A percentile compares a stretch with the other conserved stretches of the same genome.
Evolutionary conservation across 2,888 invertebrate genomes (phyloP).

Genomic region (Omphaloscelis lunosa): DNA sequence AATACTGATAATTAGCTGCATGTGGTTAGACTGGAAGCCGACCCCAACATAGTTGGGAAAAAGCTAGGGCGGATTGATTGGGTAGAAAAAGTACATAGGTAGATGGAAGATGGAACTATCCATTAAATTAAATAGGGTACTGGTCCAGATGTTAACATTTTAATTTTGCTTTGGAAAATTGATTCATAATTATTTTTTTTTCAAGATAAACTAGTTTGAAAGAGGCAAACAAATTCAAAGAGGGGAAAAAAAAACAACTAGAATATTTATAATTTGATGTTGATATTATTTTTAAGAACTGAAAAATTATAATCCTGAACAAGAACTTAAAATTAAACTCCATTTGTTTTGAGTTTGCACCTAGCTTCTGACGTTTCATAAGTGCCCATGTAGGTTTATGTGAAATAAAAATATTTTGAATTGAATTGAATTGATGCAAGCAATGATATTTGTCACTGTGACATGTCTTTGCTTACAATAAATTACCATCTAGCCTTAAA

Average conservation of each 20-base stretch:
- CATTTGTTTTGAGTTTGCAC: not conserved
- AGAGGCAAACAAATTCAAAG: not conserved
- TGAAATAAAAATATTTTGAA: too few relatives aligned
- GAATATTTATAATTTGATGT: not conserved
- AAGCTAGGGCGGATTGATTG: too few relatives aligned
- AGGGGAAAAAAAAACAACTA: too few relatives aligned
- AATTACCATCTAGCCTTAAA: not conserved
- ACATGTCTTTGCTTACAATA: not conserved
- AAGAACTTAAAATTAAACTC: not conserved
- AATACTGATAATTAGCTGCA: too few relatives aligned
- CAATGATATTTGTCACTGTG: not conserved
- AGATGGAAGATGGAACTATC: not conserved
- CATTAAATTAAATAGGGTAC: not conserved
- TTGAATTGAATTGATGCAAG: too few relatives aligned
- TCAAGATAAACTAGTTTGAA: not conserved
- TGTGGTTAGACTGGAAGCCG: too few relatives aligned
- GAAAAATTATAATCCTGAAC: not conserved
- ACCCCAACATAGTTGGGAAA: too few relatives aligned
- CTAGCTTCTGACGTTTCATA: too few relatives aligned
- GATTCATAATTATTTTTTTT: not conserved
- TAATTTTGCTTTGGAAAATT: not conserved
- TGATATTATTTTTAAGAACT: not conserved
- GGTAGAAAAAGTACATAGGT: not conserved
- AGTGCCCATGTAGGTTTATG: too few relatives aligned
- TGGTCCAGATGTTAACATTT: not conserved